Evolutionary conservation across 2,113 vertebrate genomes (phyloP), one percentile per base, ranked within the genome.

Genomic region (Cyrtonyx montezumae): DNA sequence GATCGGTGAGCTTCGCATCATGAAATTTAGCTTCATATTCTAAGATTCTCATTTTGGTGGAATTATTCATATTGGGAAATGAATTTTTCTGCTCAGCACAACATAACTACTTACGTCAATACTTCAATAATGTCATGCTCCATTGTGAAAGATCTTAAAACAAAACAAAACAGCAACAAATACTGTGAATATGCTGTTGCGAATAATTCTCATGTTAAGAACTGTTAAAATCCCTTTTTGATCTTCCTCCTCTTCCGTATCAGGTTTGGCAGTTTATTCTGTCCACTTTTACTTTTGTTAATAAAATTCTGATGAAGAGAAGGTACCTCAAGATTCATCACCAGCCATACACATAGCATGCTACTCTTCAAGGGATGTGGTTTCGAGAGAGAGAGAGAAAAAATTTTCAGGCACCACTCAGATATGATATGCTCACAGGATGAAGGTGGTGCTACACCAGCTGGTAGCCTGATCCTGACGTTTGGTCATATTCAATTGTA

Each of bases 401-500:
- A 92, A 96, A 97, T 98, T 98, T 98, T 98, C 98, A 98, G 97
- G 98, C 97, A 98, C 98, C 97, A 97, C 97, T 98, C 97, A 97
- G 97, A 97, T 94, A 96, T 94, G 97, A 96, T 97, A 94, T 96
- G 97, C 98, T 94, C 96, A 97, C 94, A 97, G 92, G 95, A 93
- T 46, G 81, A 93, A 96, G 92, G 93, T 84, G 94, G 58, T 96
- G 95, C 98, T 99, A 99, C 98, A 99, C 99, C 23, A 99, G 98
- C 97, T 99, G 99, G 97, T 99, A 99, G 97, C 99, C 99, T 79
- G 99, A 99, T 94, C 99, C 99, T 89, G 99, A 98, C 62, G 98
- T 98, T 95, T 99, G 99, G 97, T 99, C 99, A 69, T 99, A 99
- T 85, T 99, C 99, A 98, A 99, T 99, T 96, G 99, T 99, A 96